Base-by-base conservation (phyloP, 2,113 vertebrate genomes). In the Ameiurus melas region DNA sequence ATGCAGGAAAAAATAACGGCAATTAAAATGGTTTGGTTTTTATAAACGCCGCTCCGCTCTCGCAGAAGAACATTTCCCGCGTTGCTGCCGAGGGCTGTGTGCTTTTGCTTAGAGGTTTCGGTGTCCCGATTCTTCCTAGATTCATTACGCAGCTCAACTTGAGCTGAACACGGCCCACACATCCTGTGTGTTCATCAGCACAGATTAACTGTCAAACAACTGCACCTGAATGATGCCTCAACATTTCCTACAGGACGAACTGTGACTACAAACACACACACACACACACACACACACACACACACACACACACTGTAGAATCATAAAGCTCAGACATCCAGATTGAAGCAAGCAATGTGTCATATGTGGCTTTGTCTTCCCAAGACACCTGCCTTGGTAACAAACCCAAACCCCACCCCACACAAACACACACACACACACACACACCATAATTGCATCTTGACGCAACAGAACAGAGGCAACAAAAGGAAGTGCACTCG, bases 161-260 rank as follows among this genome's bases (percentile, higher is more conserved):
- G 58, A 73, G 47, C 43, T 71, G 27, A 51, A 55, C 36, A 9
- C 30, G 57, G 71, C 47, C 53, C 30, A 85, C 89, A 90, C 85
- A 83, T 89, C 83, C 85, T 85, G 90, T 58, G 88, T 58, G 36
- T 83, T 71, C 47, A 73, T 84, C 36, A 86, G 47, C 5, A 19
- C 39, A 87, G 64, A 90, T 90, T 70, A 85, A 27, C 89, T 88
- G 82, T 88, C 89, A 90, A 90, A 89, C 90, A 75, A 30, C 84
- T 43, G 84, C 62, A 62, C 51, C 30, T 14, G 25, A 43, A n/a
- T 78, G 60, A 33, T 58, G 58, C 80, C 36, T 33, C 79, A 57
- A 66, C 43, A 43, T 70, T 79, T 79, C 82, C 83, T 85, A 33
- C 60, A 68, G 70, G 83, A 85, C 39, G 7, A 22, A 17, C 60